phyloP scores from a whole-genome alignment of 2,113 vertebrate genomes.

The Cheirogaleus medius region DNA sequence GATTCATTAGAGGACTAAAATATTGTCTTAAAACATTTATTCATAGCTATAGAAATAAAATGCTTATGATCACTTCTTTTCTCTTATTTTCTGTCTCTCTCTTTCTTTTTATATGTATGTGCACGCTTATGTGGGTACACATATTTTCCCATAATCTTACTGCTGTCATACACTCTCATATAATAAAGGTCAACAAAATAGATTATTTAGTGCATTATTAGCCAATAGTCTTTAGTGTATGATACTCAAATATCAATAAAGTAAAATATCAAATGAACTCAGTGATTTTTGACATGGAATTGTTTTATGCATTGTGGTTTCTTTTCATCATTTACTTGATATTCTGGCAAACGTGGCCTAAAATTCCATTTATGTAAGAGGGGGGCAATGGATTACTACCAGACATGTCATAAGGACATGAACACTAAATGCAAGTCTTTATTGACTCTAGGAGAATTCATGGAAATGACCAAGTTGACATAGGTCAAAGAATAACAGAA shows the following conservation, averaged over 20 bases:
- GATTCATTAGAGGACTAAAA: background rate
- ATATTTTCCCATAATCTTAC: background rate
- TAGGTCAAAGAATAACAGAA: background rate
- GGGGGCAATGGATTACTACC: background rate
- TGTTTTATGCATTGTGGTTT: background rate
- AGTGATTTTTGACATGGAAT: background rate
- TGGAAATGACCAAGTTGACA: background rate
- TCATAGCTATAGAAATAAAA: background rate
- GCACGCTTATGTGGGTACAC: background rate
- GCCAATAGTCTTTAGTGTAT: background rate
- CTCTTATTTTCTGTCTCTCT: background rate
- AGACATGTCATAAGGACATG: too few species aligned
- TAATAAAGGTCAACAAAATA: background rate
- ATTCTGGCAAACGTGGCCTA: background rate
- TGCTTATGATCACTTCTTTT: background rate
- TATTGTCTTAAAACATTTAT: background rate
- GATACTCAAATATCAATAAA: background rate
- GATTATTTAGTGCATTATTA: background rate
- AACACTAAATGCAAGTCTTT: background rate
- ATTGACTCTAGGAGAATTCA: background rate
- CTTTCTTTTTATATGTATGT: background rate
- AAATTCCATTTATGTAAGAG: background rate
- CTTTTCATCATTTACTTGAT: background rate
- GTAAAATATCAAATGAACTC: background rate
- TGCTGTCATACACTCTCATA: background rate